Conservation (phyloP, 2,797 vertebrate species). For the Sebastes taczanowskii region DNA sequence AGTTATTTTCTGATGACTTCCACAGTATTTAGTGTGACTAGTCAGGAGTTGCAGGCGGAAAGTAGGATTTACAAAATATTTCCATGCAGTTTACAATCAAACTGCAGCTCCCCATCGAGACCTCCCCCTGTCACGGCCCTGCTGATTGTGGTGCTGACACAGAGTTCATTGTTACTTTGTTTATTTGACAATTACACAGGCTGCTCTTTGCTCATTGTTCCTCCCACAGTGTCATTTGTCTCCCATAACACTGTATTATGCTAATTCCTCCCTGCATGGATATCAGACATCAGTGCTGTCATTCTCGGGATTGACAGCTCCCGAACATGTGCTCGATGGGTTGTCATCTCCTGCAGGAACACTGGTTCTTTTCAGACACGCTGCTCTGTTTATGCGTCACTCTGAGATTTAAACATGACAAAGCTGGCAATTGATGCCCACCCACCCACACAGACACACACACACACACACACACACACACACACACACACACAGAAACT, state of each 20-base stretch:
- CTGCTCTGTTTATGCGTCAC: slow-evolving; percentile 41
- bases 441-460: background rate
- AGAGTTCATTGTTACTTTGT: slow-evolving; percentile 42
- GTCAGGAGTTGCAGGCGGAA: background rate
- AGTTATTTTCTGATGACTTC: background rate
- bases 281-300: slow-evolving; percentile 51
- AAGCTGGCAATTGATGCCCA: slow-evolving; percentile 14
- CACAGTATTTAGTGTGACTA: background rate
- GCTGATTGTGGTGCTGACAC: slow-evolving; percentile 28
- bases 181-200: slow-evolving; percentile 45
- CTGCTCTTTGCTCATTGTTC: slow-evolving; percentile 38
- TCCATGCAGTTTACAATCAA: slow-evolving; percentile 16
- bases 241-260: slow-evolving; percentile 55
- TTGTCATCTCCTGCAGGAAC: slow-evolving; percentile 56
- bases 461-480: background rate
- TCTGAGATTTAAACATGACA: slow-evolving; percentile 37
- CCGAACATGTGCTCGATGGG: slow-evolving; percentile 33
- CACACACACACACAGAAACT: background rate
- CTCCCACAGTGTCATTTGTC: slow-evolving; percentile 56
- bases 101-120: slow-evolving; percentile 3
- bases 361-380: slow-evolving; percentile 33
- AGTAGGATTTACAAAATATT: background rate
- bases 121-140: slow-evolving; percentile 1
- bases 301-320: slow-evolving; percentile 52
- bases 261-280: slow-evolving; percentile 51